Conservation (phyloP, 1,140 invertebrate species). For the Branchinecta lynchi region DNA sequence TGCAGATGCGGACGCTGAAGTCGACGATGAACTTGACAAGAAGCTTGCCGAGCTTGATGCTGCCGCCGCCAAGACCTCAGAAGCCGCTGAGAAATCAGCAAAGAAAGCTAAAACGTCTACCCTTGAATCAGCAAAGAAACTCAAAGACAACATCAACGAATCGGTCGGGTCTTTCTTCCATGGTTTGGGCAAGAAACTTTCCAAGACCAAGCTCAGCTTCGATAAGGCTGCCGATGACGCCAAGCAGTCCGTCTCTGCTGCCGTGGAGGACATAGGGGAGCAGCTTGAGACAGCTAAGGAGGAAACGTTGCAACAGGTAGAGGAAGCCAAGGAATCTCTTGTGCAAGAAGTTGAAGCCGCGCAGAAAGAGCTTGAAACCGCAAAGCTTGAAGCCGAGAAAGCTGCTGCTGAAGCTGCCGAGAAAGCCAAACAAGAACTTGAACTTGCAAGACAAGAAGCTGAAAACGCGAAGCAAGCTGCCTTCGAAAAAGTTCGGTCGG, state of each 20-base stretch:
- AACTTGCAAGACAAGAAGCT: neutral
- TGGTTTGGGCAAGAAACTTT: neutral
- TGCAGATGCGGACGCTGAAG: neutral
- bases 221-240: neutral
- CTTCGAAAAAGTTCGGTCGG: neutral
- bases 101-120: slow-evolving; percentile 7
- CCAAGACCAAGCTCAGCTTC: neutral
- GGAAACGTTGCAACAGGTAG: neutral
- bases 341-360: neutral
- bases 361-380: neutral
- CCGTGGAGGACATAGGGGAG: neutral
- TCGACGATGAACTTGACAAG: neutral
- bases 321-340: neutral
- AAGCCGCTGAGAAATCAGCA: neutral
- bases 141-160: slow-evolving; percentile 1
- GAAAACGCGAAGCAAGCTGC: neutral
- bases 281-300: neutral
- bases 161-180: neutral
- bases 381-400: neutral
- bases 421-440: neutral
- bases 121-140: neutral
- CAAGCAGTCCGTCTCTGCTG: neutral
- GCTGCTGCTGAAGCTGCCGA: neutral
- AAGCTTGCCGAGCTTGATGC: neutral
- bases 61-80: neutral